Conservation (phyloP, 2,113 vertebrate genomes). For the Sturnira hondurensis region DNA sequence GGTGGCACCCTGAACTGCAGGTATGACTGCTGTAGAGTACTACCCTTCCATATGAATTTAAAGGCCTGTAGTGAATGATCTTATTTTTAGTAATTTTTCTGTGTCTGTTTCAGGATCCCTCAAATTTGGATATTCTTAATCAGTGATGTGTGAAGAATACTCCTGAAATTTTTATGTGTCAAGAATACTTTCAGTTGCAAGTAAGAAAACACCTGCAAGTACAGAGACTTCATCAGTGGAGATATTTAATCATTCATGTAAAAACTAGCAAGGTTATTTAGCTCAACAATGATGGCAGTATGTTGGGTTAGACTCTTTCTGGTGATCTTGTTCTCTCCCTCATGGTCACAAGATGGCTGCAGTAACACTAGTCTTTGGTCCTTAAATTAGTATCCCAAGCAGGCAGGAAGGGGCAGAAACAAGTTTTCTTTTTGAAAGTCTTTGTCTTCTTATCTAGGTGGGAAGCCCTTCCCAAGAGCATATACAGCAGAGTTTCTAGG, state of each 20-base stretch:
- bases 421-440: background rate
- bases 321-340: background rate
- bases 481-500: background rate
- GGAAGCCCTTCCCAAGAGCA: background rate
- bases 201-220: background rate
- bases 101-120: background rate
- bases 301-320: background rate
- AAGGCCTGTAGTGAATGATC: background rate
- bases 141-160: background rate
- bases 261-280: background rate
- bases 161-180: background rate
- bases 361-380: background rate
- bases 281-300: background rate
- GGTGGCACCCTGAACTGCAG: background rate
- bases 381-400: background rate
- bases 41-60: background rate
- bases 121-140: background rate
- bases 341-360: background rate
- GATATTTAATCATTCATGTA: background rate
- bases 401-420: background rate
- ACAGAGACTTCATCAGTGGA: background rate
- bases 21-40: background rate
- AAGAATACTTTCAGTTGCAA: background rate
- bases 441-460: background rate
- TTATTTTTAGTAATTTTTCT: background rate